Percentiles rank a stretch among this genome's conserved stretches.
These are phyloP conservation scores for Odobenus rosmarus DNA, from an alignment of 2,113 vertebrate genomes.

Conservation along the genomic window DNA sequence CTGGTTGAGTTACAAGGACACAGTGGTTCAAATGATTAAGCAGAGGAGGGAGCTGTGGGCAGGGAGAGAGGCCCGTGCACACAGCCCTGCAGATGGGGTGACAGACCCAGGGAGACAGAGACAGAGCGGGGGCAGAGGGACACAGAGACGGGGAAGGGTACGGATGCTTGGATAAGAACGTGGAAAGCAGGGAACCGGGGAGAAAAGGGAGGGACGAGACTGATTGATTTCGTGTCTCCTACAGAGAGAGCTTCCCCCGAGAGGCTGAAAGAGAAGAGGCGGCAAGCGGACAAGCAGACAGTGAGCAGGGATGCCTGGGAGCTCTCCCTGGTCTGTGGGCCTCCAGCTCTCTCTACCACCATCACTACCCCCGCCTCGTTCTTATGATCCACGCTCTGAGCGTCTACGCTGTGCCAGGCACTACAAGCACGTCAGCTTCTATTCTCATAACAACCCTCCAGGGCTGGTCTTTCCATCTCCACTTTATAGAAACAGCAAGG, in stretches of 20 bases:
- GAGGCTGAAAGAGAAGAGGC: constrained; percentile 40
- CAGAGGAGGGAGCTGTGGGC: constrained; percentile 32
- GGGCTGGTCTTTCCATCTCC: neutral
- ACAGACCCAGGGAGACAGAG: neutral
- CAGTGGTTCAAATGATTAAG: constrained; percentile 70
- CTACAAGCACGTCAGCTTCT: neutral
- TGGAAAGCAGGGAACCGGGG: neutral
- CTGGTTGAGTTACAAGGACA: constrained; percentile 67
- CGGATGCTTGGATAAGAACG: neutral
- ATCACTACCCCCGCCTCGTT: neutral
- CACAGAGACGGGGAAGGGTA: neutral
- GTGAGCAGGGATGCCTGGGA: neutral
- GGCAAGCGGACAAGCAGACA: neutral
- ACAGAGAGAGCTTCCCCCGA: neutral
- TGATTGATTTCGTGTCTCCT: neutral
- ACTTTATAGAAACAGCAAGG: neutral
- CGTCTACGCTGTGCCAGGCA: neutral
- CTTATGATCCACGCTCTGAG: neutral
- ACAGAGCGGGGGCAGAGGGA: neutral
- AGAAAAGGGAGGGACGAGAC: neutral
- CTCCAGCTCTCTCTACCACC: neutral
- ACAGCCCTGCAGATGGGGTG: constrained; percentile 12
- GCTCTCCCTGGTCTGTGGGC: rapidly evolving
- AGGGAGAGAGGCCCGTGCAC: neutral
- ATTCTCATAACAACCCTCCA: neutral